Evolutionary conservation across 2,113 vertebrate genomes (phyloP).

Genomic region (Nyctibius bracteatus): DNA sequence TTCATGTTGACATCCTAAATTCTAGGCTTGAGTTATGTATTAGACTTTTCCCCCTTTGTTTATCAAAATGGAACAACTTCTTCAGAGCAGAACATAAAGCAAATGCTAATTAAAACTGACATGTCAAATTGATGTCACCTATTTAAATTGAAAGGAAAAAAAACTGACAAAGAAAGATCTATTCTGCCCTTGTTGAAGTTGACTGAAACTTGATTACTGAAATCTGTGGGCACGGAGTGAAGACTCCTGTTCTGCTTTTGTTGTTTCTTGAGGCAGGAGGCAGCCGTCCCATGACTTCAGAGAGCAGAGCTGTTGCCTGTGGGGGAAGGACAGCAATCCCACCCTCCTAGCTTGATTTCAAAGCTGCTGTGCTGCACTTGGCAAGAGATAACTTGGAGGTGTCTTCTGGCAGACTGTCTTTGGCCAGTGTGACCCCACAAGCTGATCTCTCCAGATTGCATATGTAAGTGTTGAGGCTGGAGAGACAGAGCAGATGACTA

Average conservation of each 20-base stretch:
- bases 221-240: background rate
- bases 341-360: background rate
- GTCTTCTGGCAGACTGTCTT: background rate
- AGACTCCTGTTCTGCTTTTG: background rate
- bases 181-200: background rate
- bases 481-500: too few relatives aligned
- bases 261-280: background rate
- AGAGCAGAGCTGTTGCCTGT: background rate
- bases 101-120: constrained; percentile 48
- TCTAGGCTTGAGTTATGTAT: constrained; percentile 1
- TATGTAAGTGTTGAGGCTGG: background rate
- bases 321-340: background rate
- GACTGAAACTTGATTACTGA: background rate
- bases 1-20: constrained; percentile 30
- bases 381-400: background rate
- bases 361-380: background rate
- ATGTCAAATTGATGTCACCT: background rate
- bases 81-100: constrained; percentile 27
- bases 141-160: background rate
- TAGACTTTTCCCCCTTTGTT: background rate
- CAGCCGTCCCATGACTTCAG: background rate
- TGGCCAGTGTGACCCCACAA: background rate
- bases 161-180: background rate
- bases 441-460: background rate
- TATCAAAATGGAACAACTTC: constrained; percentile 35